Base-by-base conservation (phyloP, 1,140 invertebrate species). In the Linepithema humile region DNA sequence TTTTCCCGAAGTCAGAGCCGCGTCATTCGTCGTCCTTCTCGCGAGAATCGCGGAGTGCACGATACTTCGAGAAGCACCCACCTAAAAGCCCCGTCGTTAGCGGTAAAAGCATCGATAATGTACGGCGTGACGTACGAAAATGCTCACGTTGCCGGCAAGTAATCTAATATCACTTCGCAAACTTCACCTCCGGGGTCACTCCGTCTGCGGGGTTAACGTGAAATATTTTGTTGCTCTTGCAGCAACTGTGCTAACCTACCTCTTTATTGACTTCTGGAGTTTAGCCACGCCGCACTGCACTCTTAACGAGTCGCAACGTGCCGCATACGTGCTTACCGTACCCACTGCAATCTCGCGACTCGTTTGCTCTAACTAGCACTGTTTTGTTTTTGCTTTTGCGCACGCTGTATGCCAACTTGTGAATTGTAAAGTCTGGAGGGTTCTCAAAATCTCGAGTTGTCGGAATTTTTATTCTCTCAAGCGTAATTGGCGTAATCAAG, bases 31-130 rank as follows among this genome's bases (percentile, higher is more conserved):
- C 29, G 26, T 60, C 75, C 9, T 40, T 9, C 48, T 43, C 64
- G 48, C 35, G 20, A 77, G 32, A 53, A 60, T 74, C 72, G 72
- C 26, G 55, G 17, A 40, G 17, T 35, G 26, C 35, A 35, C 29
- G 59, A 77, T 77, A 65, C 29, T 53, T 32, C 48, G 50, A 57
- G 48, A 78, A 57, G 60, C 26, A 35, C 17, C 12, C 64, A 48
- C 48, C 15, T 15, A 70, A 80, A 80, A 80, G 70, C 64, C 75
- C 12, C 73, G 48, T 80, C 64, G 75, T 80, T 80, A 80, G 50
- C 64, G 64, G 26, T 80, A 80, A 80, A 80, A 80, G 75, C 75
- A 80, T 80, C 75, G 75, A 80, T 80, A 80, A 80, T 80, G 64
- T 55, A 80, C 64, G 48, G 64, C 10, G 23, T 70, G 75, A 69